Conservation (phyloP, 2,797 vertebrate genomes). For the Enteromius viviparus region DNA sequence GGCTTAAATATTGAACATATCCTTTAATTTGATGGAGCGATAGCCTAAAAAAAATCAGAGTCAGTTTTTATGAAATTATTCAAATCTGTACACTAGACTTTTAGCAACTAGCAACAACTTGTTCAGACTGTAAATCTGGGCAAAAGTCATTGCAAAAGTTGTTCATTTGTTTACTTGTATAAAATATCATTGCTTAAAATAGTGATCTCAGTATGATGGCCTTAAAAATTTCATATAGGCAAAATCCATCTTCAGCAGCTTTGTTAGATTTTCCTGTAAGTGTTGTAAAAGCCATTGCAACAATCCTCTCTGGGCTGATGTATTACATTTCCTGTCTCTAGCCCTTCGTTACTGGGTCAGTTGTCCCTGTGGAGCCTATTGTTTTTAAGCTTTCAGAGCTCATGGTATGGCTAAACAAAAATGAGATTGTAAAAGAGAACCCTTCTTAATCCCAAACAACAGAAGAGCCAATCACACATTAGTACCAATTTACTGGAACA, state of each 20-base stretch:
- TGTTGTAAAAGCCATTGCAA: conserved; percentile 18
- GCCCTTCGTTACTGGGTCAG: conserved; percentile 23
- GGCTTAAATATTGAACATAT: neutral
- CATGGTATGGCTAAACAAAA: conserved; percentile 33
- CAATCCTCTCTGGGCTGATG: neutral
- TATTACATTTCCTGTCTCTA: conserved; percentile 6
- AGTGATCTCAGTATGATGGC: neutral
- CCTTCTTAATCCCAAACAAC: conserved; percentile 68
- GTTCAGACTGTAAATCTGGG: neutral
- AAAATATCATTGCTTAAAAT: neutral
- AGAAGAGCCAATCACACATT: conserved; percentile 61
- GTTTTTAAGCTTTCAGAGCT: conserved; percentile 15
- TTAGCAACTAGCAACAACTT: neutral
- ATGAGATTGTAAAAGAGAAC: conserved; percentile 18
- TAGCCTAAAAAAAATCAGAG: neutral
- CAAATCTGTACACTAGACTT: neutral
- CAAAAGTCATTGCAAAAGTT: neutral
- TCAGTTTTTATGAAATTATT: neutral
- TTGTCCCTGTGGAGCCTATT: conserved; percentile 1
- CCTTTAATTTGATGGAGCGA: neutral
- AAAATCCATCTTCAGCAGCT: neutral
- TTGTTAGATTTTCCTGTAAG: neutral
- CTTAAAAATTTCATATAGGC: neutral
- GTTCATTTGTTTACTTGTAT: neutral
- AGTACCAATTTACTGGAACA: conserved; percentile 65